Evolutionary conservation across 2,888 invertebrate species (phyloP), one percentile per base, ranked within the genome.

Genomic region (Oeneis ivallda): DNA sequence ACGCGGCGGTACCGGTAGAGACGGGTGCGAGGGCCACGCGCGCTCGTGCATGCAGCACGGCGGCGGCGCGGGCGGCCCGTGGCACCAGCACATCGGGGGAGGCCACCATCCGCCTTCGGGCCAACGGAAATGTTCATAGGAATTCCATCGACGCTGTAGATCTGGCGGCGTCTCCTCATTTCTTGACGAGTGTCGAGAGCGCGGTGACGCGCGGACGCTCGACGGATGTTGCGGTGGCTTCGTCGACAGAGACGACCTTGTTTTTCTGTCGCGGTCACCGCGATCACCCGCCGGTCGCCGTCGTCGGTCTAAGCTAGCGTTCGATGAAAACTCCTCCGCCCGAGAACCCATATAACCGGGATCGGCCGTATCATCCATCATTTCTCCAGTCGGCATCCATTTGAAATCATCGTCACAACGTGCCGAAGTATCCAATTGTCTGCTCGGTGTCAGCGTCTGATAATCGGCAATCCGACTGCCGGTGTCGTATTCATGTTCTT

Each of bases 401-500:
- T 93, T 94, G 82, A 95, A 95, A 82, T 94, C 94, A 80, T 93
- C 93, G 81, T 94, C 94, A 78, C 94, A 94, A 68, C 94, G 88
- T 11, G 94, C 94, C 54, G 94, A 93, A 78, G 93, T 92, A 80
- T 94, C 94, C 45, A 85, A 74, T 45, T 86, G 83, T 71, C 81
- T 82, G 68, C 78, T 85, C 15, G 92, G 92, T 34, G 92, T 92
- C 70, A 90, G 74, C 17, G 91, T 92, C 47, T 84, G 85, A 81
- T 95, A 95, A 79, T 94, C 94, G 72, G 92, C 92, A 77, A 93
- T 93, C 79, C 93, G 93, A 68, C 90, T 85, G 49, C 93, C 93
- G 26, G 93, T 93, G 77, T 93, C 93, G 78, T 93, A 94, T 60
- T 83, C 86, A 66, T 75, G 83, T 67, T 81, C 87, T 63, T 89